A percentile compares a stretch with the other conserved stretches of the same genome.
Conservation (phyloP, 2,888 invertebrate species). For the Lasioglossum leucozonium region DNA sequence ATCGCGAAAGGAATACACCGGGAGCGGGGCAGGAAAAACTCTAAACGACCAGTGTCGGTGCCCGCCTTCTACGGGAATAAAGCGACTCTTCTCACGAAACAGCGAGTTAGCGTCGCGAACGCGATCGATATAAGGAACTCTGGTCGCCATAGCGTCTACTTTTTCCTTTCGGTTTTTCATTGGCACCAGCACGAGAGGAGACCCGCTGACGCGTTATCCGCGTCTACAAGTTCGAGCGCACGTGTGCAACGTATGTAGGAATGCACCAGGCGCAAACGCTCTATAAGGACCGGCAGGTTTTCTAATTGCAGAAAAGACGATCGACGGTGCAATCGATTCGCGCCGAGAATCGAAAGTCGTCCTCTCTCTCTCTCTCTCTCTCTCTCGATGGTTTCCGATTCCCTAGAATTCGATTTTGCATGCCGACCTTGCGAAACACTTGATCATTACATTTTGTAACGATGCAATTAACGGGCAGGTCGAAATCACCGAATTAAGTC, state of each 20-base stretch:
- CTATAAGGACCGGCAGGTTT: constrained; percentile 47
- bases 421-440: not conserved
- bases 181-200: not conserved
- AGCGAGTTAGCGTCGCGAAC: constrained; percentile 8
- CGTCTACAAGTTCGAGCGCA: not conserved
- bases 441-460: not conserved
- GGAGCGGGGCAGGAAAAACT: constrained; percentile 6
- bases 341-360: constrained; percentile 19
- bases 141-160: constrained; percentile 9
- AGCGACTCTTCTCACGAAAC: constrained; percentile 27
- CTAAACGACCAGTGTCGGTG: not conserved
- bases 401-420: constrained; percentile 31
- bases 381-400: constrained; percentile 9
- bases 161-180: constrained; percentile 43
- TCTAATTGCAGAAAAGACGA: constrained; percentile 56
- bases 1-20: not conserved
- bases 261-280: constrained; percentile 13
- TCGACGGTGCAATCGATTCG: constrained; percentile 22
- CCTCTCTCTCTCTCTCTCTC: no score
- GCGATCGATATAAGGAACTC: constrained; percentile 31
- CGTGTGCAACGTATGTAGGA: constrained; percentile 10
- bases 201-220: constrained; percentile 9
- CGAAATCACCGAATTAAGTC: not conserved
- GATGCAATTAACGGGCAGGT: not conserved
- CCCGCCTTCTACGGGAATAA: constrained; percentile 46